Evolutionary conservation across 1,140 invertebrate species (phyloP).

Genomic region (Oncopodura yosiiana): DNA sequence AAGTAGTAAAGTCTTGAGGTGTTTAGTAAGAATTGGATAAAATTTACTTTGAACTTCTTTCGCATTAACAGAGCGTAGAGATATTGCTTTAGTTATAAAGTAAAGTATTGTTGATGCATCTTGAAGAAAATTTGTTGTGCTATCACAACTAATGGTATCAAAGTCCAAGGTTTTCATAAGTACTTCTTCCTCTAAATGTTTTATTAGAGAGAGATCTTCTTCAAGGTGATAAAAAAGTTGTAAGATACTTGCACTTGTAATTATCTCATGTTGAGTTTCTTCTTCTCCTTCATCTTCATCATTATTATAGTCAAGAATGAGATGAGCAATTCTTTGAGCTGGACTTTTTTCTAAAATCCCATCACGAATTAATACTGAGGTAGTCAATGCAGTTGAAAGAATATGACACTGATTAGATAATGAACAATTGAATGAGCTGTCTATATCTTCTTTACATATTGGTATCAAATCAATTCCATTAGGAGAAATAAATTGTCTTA

Average conservation of each 20-base stretch:
- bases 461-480: constrained; percentile 1
- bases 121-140: too few species aligned
- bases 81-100: too few species aligned
- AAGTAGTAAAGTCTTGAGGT: too few species aligned
- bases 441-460: too few species aligned
- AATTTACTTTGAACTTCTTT: too few species aligned
- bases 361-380: constrained; percentile 1
- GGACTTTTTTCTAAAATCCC: constrained; percentile 1
- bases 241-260: constrained; percentile 3
- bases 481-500: constrained; percentile 9
- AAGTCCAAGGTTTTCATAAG: constrained; percentile 8
- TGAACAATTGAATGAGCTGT: too few species aligned
- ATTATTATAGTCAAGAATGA: not conserved
- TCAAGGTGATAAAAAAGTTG: constrained; percentile 7
- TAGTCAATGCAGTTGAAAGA: constrained; percentile 3
- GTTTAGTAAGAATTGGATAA: too few species aligned
- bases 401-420: too few species aligned
- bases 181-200: not conserved
- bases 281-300: constrained; percentile 5
- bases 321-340: not conserved
- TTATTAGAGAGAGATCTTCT: not conserved
- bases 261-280: not conserved
- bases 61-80: too few species aligned
- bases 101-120: too few species aligned
- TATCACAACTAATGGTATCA: too few species aligned